Evolutionary conservation across 2,113 vertebrate species (phyloP), one percentile per base, ranked within the genome.

Genomic region (Nothobranchius kuhntae): DNA sequence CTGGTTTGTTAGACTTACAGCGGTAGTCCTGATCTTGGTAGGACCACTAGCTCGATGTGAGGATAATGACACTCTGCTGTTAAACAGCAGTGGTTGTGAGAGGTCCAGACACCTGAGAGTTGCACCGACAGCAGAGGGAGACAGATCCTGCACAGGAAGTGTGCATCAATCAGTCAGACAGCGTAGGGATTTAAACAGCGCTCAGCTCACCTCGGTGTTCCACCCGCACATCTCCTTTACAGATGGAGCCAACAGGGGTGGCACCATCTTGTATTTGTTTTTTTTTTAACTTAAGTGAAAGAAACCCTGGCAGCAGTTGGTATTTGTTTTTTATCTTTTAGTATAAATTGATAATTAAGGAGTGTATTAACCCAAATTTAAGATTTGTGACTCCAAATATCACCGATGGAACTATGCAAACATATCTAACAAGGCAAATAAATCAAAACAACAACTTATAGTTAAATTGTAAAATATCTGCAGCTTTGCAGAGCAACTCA

Each of bases 111-210:
- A 86, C 73, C 81, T 87, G 86, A 87, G 81, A 71, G 80, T 60
- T 21, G 54, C 69, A 53, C 61, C 58, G 74, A 84, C 77, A 71
- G 69, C 66, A 56, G 65, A 68, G 71, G 61, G 67, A 73, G 40
- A 75, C 67, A 55, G 72, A 65, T 54, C 75, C 66, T 69, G 54
- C 65, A 77, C 87, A 77, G 86, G 86, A 89, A 73, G 48, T 82
- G 68, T 55, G 72, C 82, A 82, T 90, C 87, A 89, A 87, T 89
- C 85, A 87, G 55, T 6, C 64, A 52, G 85, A 86, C 85, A 90
- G 89, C 79, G 1, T 9, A 3, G 84, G 82, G 87, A 86, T 70
- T 89, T 82, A 9, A 68, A 53, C 64, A 9, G 46, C 57, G 67
- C 83, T 54, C 42, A 15, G 81, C 68, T 68, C 84, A 78, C 74